Base-by-base conservation (phyloP, 2,888 invertebrate species). In the Dorcus hopei region DNA sequence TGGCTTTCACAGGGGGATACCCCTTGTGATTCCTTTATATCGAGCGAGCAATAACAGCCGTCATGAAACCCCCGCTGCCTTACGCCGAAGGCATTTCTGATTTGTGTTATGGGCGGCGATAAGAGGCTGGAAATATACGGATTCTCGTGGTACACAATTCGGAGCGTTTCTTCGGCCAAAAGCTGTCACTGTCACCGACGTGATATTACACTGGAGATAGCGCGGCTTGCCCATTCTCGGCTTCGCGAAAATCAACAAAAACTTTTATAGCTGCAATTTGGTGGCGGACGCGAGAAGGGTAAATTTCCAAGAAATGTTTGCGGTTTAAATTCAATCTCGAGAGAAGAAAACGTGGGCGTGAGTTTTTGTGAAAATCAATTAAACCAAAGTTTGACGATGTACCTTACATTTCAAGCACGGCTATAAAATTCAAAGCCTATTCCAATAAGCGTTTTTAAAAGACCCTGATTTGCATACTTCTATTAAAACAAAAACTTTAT, bases 71-170 rank as follows among this genome's bases (percentile, higher is more conserved):
- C 60, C 65, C 63, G 58, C 59, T 58, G 63, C 61, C 63, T 63
- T 61, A 64, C 68, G 70, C 62, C 66, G 66, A 65, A 66, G 67
- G 66, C 69, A 62, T 69, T 66, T 66, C 69, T 69, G 68, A 69
- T 69, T 69, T 70, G 68, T 69, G 69, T 66, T 63, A 62, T 64
- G 66, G 66, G 68, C 62, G 66, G 62, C 63, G 69, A 67, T 66
- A 68, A 66, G 62, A 64, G 66, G 66, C 57, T 61, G 54, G 6
- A 56, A 56, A 51, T 56, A 33, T 33, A 56, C 43, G 56, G 45
- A 50, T 45, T 56, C 40, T 50, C 43, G 23, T 23, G 45, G 23
- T 43, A 43, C 40, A 40, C 19, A 19, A 19, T 19, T 19, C 19
- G 3, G 26, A 33, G 26, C 26, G 26, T 33, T 33, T 33, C 26